phyloP scores from a whole-genome alignment of 2,888 invertebrate species.

The Busseola fusca region DNA sequence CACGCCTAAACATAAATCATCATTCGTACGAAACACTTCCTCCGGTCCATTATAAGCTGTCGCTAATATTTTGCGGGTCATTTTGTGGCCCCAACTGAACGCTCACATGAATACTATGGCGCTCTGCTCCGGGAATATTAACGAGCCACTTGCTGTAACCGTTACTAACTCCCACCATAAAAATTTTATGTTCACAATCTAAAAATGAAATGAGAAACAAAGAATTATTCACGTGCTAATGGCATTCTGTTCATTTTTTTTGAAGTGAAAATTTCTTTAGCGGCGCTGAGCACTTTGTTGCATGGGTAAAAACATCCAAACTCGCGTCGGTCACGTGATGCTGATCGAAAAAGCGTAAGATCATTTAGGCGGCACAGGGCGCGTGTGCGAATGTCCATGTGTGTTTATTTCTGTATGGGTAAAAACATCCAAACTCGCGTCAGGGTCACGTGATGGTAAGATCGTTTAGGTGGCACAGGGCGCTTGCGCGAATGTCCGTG shows the following conservation, averaged over 20 bases:
- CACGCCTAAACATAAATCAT: neutral
- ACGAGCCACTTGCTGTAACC: slow-evolving; percentile 76
- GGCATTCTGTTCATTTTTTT: slow-evolving; percentile 10
- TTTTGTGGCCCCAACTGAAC: slow-evolving; percentile 66
- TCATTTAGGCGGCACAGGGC: too few relatives aligned
- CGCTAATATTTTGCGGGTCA: slow-evolving; percentile 52
- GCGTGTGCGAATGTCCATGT: too few relatives aligned
- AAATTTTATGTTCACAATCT: slow-evolving; percentile 71
- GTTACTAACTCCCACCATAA: slow-evolving; percentile 68
- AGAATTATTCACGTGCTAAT: slow-evolving; percentile 30
- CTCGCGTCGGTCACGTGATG: too few relatives aligned
- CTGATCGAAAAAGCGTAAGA: too few relatives aligned
- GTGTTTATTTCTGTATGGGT: too few relatives aligned
- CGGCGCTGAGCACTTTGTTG: too few relatives aligned
- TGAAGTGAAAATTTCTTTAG: too few relatives aligned
- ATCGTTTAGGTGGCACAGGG: too few relatives aligned
- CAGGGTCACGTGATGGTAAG: too few relatives aligned
- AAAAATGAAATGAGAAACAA: slow-evolving; percentile 64
- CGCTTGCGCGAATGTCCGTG: too few relatives aligned
- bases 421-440: too few relatives aligned
- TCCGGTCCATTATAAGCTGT: slow-evolving; percentile 8
- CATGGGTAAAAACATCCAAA: too few relatives aligned
- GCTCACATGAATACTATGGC: slow-evolving; percentile 76
- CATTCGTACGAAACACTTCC: neutral
- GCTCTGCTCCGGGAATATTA: slow-evolving; percentile 74